Conservation (phyloP, 2,797 vertebrate genomes). For the Hephaestus fuliginosus region DNA sequence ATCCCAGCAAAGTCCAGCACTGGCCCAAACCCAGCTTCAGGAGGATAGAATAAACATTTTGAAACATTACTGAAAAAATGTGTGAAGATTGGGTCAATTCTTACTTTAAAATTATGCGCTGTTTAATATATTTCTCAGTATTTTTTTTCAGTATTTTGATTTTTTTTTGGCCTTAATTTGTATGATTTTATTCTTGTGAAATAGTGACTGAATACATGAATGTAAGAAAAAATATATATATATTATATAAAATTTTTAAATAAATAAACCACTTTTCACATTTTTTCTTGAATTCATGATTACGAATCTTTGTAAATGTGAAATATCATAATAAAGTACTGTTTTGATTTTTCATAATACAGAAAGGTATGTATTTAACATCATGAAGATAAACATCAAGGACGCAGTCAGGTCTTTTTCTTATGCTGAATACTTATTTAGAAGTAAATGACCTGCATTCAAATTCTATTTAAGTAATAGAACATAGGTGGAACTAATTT, state of each 20-base stretch:
- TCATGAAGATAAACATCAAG: not conserved
- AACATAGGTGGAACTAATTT: not conserved
- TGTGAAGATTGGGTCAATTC: not conserved
- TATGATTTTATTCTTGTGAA: constrained; percentile 4
- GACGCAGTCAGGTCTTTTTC: not conserved
- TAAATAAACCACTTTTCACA: not conserved
- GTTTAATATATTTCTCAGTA: not conserved
- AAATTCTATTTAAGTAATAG: not conserved
- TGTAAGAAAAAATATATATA: constrained; percentile 10
- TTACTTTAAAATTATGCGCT: not conserved
- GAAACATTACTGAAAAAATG: not conserved
- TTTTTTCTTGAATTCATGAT: constrained; percentile 1
- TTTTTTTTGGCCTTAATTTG: not conserved
- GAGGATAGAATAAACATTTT: constrained; percentile 74
- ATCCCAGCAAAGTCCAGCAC: constrained; percentile 67
- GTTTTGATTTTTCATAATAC: not conserved
- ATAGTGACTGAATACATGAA: not conserved
- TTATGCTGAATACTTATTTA: not conserved
- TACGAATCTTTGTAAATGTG: not conserved
- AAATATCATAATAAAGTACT: not conserved
- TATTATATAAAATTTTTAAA: not conserved
- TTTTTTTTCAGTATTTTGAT: constrained; percentile 22
- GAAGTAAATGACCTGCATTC: not conserved
- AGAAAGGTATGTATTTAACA: not conserved
- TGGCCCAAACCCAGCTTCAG: constrained; percentile 80